phyloP scores from a whole-genome alignment of 1,140 invertebrate genomes.

The Meloidogyne hapla region DNA sequence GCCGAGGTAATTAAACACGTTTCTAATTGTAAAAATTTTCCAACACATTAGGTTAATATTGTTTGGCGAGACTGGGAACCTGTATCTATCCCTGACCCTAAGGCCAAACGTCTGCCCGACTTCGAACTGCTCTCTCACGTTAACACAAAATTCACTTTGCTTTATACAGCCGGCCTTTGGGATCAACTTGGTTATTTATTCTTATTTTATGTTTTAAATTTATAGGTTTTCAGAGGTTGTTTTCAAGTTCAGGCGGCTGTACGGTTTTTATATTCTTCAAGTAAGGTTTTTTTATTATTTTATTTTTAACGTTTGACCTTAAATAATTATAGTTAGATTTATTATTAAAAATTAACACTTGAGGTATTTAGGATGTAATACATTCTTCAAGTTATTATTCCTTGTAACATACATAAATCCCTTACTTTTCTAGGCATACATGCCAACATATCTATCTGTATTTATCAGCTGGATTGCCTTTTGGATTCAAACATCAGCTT shows the following conservation, averaged over 20 bases:
- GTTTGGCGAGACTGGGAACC: constrained; percentile 62
- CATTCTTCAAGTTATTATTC: no score
- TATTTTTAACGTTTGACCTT: neutral
- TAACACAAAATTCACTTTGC: constrained; percentile 52
- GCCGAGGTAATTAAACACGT: constrained; percentile 44
- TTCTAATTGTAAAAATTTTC: neutral
- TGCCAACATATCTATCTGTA: constrained; percentile 40
- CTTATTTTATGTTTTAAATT: no score
- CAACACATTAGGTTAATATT: constrained; percentile 42
- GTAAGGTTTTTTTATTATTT: constrained; percentile 22
- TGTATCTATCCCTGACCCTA: constrained; percentile 61
- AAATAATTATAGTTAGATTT: no score
- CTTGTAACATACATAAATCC: no score
- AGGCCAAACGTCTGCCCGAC: constrained; percentile 59
- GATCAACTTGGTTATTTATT: constrained; percentile 50
- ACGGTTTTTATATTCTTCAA: constrained; percentile 62
- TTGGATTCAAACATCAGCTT: constrained; percentile 62
- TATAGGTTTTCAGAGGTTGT: constrained; percentile 45
- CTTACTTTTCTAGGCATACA: constrained; percentile 45
- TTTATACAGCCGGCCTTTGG: constrained; percentile 61
- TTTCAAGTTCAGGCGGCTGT: constrained; percentile 57
- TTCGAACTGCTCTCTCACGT: constrained; percentile 55
- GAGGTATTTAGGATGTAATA: no score
- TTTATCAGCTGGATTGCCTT: constrained; percentile 60
- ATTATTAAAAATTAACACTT: no score